A percentile compares a stretch with the other conserved stretches of the same genome.
Conservation (phyloP, 2,797 vertebrate species). For the Amblyraja radiata region DNA sequence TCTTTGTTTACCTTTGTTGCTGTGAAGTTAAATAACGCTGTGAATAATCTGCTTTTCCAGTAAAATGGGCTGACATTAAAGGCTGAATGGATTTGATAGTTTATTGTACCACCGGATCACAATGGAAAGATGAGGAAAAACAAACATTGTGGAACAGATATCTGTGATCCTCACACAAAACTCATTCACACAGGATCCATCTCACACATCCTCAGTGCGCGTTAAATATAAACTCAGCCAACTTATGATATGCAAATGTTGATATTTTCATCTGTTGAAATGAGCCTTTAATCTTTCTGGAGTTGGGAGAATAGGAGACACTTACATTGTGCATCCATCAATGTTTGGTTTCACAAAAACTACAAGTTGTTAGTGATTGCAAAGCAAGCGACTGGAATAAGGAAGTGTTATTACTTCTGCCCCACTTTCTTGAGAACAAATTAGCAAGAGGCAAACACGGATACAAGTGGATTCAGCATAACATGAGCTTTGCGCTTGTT, state of each 20-base stretch:
- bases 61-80: background rate
- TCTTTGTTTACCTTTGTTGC: constrained; percentile 18
- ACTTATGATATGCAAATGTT: constrained; percentile 30
- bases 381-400: background rate
- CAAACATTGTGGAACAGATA: background rate
- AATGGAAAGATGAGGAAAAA: background rate
- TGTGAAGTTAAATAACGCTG: background rate
- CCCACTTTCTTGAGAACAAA: background rate
- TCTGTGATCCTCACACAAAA: too few relatives aligned
- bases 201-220: background rate
- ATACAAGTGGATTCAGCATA: background rate
- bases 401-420: background rate
- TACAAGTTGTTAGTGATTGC: background rate
- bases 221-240: background rate
- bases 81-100: background rate
- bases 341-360: constrained; percentile 1
- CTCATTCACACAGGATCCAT: background rate
- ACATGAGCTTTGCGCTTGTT: background rate
- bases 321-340: background rate
- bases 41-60: background rate
- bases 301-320: constrained; percentile 13
- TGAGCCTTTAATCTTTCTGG: constrained; percentile 28
- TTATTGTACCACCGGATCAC: background rate
- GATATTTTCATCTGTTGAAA: constrained; percentile 11
- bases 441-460: background rate